phyloP scores from a whole-genome alignment of 2,888 invertebrate species.

The Cataglyphis albicans region DNA sequence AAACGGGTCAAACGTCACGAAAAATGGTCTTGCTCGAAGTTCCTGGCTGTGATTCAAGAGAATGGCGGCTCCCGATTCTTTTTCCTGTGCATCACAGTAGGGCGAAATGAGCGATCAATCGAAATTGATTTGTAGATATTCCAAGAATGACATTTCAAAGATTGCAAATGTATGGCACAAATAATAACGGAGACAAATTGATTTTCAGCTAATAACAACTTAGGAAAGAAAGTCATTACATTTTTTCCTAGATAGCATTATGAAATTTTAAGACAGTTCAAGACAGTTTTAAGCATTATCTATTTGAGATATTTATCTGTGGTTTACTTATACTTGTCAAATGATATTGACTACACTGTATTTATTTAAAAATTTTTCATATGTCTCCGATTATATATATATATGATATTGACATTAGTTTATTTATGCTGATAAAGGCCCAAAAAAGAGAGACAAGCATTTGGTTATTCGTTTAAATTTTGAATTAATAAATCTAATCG shows the following conservation, averaged over 20 bases:
- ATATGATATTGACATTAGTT: no score
- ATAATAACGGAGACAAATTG: background rate
- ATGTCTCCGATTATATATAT: no score
- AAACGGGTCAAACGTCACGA: conserved; percentile 80
- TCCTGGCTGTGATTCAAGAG: conserved; percentile 75
- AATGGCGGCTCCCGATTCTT: conserved; percentile 35
- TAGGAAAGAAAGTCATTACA: background rate
- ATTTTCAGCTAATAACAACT: background rate
- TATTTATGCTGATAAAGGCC: no score
- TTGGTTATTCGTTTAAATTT: no score
- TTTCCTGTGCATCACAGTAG: background rate
- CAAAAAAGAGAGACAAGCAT: no score
- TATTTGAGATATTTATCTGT: no score
- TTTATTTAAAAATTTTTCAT: no score
- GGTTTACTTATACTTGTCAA: no score
- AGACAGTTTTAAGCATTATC: background rate
- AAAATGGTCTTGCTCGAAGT: conserved; percentile 68
- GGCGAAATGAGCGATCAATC: background rate
- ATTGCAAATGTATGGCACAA: background rate
- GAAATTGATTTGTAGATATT: background rate
- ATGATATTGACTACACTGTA: no score
- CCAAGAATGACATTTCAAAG: background rate
- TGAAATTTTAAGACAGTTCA: background rate
- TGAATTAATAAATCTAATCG: no score
- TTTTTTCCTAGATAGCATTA: background rate